Evolutionary conservation across 2,797 vertebrate species (phyloP).

Genomic region (Paguma larvata): DNA sequence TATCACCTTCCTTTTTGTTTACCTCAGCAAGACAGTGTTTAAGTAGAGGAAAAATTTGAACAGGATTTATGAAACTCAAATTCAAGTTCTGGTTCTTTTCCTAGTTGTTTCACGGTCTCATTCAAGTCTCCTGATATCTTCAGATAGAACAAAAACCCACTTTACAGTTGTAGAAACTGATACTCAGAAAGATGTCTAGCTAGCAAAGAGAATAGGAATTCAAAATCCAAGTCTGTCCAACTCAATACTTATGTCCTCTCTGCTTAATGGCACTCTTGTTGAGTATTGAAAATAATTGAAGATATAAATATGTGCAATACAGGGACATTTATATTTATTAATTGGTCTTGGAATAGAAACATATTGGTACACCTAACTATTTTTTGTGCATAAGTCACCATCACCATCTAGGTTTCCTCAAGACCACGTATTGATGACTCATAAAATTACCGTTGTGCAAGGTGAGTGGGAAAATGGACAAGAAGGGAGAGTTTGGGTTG

Average conservation of each 20-base stretch:
- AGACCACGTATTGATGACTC: background rate
- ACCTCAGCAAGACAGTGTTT: rapidly evolving
- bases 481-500: conserved; percentile 14
- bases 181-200: background rate
- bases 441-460: conserved; percentile 68
- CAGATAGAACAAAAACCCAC: background rate
- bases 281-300: background rate
- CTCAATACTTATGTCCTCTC: background rate
- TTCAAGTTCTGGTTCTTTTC: background rate
- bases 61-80: background rate
- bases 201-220: background rate
- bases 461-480: conserved; percentile 72
- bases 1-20: background rate
- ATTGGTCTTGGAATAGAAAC: background rate
- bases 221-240: background rate
- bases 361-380: background rate
- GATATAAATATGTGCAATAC: background rate
- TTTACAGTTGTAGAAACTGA: background rate
- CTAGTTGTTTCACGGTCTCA: background rate
- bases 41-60: background rate
- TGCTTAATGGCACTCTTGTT: background rate
- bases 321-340: background rate
- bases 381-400: background rate
- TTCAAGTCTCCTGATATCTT: background rate
- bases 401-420: background rate